Conservation (phyloP, 1,140 invertebrate species). For the Drosophila leontia region DNA sequence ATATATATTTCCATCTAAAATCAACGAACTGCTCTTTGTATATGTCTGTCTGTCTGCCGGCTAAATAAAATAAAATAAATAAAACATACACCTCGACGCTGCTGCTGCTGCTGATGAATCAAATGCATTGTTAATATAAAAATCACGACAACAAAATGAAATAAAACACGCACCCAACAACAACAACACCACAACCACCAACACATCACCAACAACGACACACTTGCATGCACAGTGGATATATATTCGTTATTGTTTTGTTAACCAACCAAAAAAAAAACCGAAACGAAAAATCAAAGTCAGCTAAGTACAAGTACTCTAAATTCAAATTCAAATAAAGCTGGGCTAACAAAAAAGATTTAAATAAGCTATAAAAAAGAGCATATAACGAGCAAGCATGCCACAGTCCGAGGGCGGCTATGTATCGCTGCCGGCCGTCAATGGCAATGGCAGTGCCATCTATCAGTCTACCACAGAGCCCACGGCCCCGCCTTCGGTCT, state of each 20-base stretch:
- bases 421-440: slow-evolving; percentile 77
- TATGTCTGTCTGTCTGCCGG: slow-evolving; percentile 51
- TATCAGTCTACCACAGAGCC: slow-evolving; percentile 85
- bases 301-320: slow-evolving; percentile 47
- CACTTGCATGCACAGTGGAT: slow-evolving; percentile 60
- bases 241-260: slow-evolving; percentile 19
- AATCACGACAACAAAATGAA: slow-evolving; percentile 25
- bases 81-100: slow-evolving; percentile 19
- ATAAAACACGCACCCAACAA: slow-evolving; percentile 26
- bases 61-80: slow-evolving; percentile 8
- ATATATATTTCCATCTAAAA: slow-evolving; percentile 9
- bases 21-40: slow-evolving; percentile 36
- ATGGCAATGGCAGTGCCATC: slow-evolving; percentile 78
- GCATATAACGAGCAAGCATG: slow-evolving; percentile 56
- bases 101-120: slow-evolving; percentile 46
- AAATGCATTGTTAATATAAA: slow-evolving; percentile 54
- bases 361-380: slow-evolving; percentile 7
- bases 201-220: slow-evolving; percentile 18
- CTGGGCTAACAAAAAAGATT: slow-evolving; percentile 9
- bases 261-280: slow-evolving; percentile 1
- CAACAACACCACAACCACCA: slow-evolving; percentile 17
- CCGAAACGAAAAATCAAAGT: slow-evolving; percentile 16
- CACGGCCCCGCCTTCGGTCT: slow-evolving; percentile 76
- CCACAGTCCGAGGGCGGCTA: slow-evolving; percentile 84
- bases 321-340: slow-evolving; percentile 24